phyloP scores from a whole-genome alignment of 1,140 invertebrate genomes.

The Brachystomella parvula region DNA sequence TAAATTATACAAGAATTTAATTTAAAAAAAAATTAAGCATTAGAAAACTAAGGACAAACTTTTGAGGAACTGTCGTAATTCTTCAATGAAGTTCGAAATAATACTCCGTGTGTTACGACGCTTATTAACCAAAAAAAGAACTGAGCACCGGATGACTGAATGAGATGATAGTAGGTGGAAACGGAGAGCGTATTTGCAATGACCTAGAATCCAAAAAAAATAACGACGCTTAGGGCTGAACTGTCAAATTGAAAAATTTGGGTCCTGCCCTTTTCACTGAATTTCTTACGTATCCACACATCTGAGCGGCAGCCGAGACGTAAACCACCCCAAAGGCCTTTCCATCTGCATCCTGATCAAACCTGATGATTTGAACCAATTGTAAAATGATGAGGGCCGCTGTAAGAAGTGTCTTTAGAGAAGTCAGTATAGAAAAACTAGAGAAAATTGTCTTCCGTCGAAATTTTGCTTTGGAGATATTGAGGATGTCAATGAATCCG shows the following conservation, averaged over 20 bases:
- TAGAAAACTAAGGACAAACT: neutral
- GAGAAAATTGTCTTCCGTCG: conserved; percentile 72
- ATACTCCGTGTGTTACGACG: conserved; percentile 58
- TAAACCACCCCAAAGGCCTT: conserved; percentile 40
- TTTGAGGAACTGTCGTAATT: neutral
- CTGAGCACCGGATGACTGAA: conserved; percentile 73
- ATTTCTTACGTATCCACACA: conserved; percentile 35
- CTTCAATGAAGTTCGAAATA: conserved; percentile 55
- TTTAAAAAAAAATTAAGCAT: neutral
- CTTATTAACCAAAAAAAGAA: conserved; percentile 81
- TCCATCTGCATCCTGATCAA: neutral
- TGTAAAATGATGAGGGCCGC: conserved; percentile 10
- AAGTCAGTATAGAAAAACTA: conserved; percentile 51
- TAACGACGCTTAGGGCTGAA: no score
- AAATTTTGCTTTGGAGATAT: conserved; percentile 63
- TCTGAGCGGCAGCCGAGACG: conserved; percentile 41
- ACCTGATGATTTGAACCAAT: neutral
- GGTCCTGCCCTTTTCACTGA: neutral
- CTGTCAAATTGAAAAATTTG: neutral
- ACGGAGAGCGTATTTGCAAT: neutral
- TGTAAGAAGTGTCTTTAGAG: conserved; percentile 61
- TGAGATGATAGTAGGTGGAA: conserved; percentile 49
- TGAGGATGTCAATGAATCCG: conserved; percentile 45
- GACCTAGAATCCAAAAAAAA: neutral
- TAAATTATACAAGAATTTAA: neutral